Evolutionary conservation across 2,797 vertebrate species (phyloP), one percentile per base, ranked within the genome.

Genomic region (Ambastaia sidthimunki): DNA sequence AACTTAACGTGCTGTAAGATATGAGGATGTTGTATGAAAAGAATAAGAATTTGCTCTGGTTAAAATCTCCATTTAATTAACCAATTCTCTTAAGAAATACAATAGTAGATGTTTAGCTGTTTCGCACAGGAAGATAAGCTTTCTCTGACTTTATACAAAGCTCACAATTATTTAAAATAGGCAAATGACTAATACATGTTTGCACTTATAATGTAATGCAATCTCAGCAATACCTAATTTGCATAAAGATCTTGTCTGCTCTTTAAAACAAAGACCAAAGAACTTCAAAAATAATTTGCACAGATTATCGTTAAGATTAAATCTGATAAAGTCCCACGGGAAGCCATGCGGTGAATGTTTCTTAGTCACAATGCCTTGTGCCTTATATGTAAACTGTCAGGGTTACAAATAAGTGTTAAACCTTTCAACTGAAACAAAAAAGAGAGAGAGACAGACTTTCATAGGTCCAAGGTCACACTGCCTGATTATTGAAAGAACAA

Each of bases 81-180:
- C 16, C 1, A 7, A 23, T 52, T 67, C 54, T 54, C 54, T 7
- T 23, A n/a, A 6, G 18, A 59, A 37, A 21, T 41, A 25, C 55
- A 66, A 34, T 19, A 4, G 28, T 55, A 18, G 66, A 63, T 62
- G n/a, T 52, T 65, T 48, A 41, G 18, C 44, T 12, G 67, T 6
- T 19, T 47, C 48, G 23, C 23, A 52, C 11, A n/a, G 44, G 3
- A 13, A 37, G 37, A 28, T 7, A n/a, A 41, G 60, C 15, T 48
- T 74, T 28, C 67, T 72, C 70, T 76, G 72, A 82, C 76, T 67
- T 81, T 72, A 57, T 55, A n/a, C 50, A n/a, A 54, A 54, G n/a
- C 7, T n/a, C 52, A 54, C 18, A 54, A 19, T 54, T 21, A 7
- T 21, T 2, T 55, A 55, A 55, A 57, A 21, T 4, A 57, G 54